Conservation (phyloP, 2,797 vertebrate genomes). For the Tadarida brasiliensis region DNA sequence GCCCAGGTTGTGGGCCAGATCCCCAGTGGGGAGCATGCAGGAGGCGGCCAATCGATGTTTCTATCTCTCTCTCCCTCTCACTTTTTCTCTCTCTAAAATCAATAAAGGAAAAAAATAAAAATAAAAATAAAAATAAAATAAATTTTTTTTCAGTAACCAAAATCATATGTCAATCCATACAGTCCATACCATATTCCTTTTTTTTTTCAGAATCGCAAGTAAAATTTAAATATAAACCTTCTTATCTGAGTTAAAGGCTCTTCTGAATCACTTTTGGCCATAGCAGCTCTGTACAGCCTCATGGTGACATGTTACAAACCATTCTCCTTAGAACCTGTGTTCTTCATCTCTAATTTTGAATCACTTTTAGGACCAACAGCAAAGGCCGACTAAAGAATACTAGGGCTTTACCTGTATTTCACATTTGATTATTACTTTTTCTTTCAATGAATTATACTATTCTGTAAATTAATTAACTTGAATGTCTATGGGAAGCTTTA, state of each 20-base stretch:
- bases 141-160: not conserved
- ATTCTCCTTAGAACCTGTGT: not conserved
- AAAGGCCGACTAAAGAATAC: not conserved
- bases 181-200: not conserved
- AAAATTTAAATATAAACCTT: constrained; percentile 14
- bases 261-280: not conserved
- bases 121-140: not conserved
- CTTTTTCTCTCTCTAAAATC: no score
- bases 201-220: not conserved
- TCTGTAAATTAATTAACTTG: not conserved
- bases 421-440: not conserved
- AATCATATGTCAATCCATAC: not conserved
- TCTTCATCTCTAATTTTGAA: not conserved
- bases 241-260: not conserved
- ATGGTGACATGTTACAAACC: not conserved
- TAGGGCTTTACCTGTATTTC: not conserved
- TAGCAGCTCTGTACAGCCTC: not conserved
- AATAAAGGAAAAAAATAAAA: no score
- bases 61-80: no score
- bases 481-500: not conserved
- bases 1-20: no score
- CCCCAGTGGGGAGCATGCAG: no score
- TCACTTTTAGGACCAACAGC: constrained; percentile 14
- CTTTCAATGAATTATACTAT: constrained; percentile 16
- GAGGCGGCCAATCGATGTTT: no score